Evolutionary conservation across 2,888 invertebrate genomes (phyloP), one percentile per base, ranked within the genome.

Genomic region (Drosophila fulvimacula): DNA sequence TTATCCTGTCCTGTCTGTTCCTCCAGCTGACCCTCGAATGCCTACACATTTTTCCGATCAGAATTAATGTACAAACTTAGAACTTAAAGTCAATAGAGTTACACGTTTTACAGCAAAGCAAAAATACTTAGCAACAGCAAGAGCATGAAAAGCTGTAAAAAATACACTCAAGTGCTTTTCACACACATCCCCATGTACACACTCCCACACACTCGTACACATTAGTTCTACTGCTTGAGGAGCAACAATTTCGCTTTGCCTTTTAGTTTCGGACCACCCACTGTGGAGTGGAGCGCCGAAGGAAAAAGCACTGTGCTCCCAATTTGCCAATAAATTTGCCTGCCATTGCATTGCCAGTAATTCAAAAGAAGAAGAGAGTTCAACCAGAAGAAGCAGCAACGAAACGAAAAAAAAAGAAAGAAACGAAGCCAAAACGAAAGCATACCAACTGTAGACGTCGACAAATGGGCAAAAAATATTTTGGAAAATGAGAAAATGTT

Each of bases 241-340:
- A 76, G 78, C 69, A 68, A 70, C 66, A 58, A 76, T 64, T 74
- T 70, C 41, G 39, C 46, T 39, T 27, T 36, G 56, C 56, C 42
- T 56, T 60, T 63, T 32, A 44, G 49, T 56, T 46, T 55, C 41
- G 49, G 32, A 51, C 67, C 55, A 65, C 51, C 52, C 60, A 62
- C 62, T 36, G 42, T 30, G 30, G 30, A 38, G 53, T 24, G 56
- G 44, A 13, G 42, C 42, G 64, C 56, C 63, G 67, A 80, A 72
- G 71, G 72, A 69, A 69, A 69, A 87, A 84, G 76, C 84, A 74
- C 81, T 74, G 79, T 76, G 88, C 84, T 85, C 88, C 88, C 85
- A 85, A 85, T 85, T 85, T 85, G 88, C 84, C 88, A 85, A 85
- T 85, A 85, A 85, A 85, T 85, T 85, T 85, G 82, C 82, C 73